Conservation (phyloP, 2,888 invertebrate genomes). For the Ectemnius cavifrons region DNA sequence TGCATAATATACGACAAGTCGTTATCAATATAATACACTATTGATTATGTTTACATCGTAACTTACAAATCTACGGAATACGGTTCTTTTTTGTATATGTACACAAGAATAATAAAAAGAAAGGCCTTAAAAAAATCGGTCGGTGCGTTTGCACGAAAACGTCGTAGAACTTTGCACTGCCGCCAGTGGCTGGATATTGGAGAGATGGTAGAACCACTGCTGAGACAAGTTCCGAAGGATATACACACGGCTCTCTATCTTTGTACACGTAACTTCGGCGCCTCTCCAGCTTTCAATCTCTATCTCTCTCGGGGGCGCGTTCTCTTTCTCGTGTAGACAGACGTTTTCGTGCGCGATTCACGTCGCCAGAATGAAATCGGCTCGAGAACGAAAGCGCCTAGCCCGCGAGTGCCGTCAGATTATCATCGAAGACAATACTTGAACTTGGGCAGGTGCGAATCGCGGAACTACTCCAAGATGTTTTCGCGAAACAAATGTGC, state of each 20-base stretch:
- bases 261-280: conserved; percentile 18
- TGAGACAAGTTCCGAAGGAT: conserved; percentile 26
- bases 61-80: conserved; percentile 73
- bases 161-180: conserved; percentile 45
- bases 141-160: conserved; percentile 58
- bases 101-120: conserved; percentile 71
- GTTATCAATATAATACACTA: conserved; percentile 76
- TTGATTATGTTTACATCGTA: conserved; percentile 74
- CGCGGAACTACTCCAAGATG: too few relatives aligned
- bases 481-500: too few relatives aligned
- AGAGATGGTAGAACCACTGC: conserved; percentile 49
- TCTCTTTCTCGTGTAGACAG: neutral
- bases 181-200: conserved; percentile 8
- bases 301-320: conserved; percentile 1
- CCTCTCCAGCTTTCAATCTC: conserved; percentile 6
- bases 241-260: conserved; percentile 14
- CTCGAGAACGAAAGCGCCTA: neutral
- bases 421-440: too few relatives aligned
- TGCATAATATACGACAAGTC: conserved; percentile 73
- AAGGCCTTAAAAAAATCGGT: conserved; percentile 53
- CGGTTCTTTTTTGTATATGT: conserved; percentile 70
- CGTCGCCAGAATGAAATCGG: neutral
- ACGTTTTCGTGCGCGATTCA: conserved; percentile 1
- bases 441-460: too few relatives aligned
- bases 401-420: too few relatives aligned